These are phyloP conservation scores for Pagrus major DNA, from an alignment of 2,113 vertebrate species.

Conservation along the genomic window DNA sequence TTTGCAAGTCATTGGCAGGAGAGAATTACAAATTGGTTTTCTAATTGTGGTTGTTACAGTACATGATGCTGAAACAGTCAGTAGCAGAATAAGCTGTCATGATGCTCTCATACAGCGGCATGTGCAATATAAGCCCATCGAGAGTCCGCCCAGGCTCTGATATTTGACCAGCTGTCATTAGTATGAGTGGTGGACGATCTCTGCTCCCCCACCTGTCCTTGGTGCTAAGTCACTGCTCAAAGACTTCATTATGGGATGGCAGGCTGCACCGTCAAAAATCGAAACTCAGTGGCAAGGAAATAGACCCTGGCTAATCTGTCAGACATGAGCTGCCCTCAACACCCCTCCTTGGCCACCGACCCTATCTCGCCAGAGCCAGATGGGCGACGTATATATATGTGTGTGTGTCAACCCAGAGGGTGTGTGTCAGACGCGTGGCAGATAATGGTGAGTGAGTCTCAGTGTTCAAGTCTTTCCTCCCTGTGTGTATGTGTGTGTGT, in stretches of 20 bases:
- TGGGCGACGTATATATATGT: neutral
- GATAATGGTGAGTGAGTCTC: constrained; percentile 30
- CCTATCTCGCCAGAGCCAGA: constrained; percentile 50
- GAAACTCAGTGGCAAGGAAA: constrained; percentile 61
- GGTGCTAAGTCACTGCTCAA: constrained; percentile 60
- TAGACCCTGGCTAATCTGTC: constrained; percentile 64
- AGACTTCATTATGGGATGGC: constrained; percentile 72
- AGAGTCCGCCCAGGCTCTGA: constrained; percentile 15
- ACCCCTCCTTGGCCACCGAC: constrained; percentile 25
- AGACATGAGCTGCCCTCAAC: constrained; percentile 53
- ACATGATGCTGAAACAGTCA: neutral
- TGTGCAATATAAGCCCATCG: constrained; percentile 8
- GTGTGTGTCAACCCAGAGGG: constrained; percentile 14
- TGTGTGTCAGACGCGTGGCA: constrained; percentile 36
- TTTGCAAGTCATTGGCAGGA: constrained; percentile 20
- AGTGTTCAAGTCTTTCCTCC: constrained; percentile 17
- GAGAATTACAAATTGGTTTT: neutral
- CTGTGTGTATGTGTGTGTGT: neutral
- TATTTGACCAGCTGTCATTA: constrained; percentile 54
- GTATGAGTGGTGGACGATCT: constrained; percentile 47
- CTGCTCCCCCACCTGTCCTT: constrained; percentile 64
- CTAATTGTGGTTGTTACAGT: neutral
- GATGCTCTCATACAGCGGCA: constrained; percentile 15
- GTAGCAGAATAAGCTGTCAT: neutral
- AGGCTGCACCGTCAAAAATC: constrained; percentile 56